A percentile compares a stretch with the other conserved stretches of the same genome.
phyloP scores from a whole-genome alignment of 2,113 vertebrate species.

The Miniopterus natalensis region DNA sequence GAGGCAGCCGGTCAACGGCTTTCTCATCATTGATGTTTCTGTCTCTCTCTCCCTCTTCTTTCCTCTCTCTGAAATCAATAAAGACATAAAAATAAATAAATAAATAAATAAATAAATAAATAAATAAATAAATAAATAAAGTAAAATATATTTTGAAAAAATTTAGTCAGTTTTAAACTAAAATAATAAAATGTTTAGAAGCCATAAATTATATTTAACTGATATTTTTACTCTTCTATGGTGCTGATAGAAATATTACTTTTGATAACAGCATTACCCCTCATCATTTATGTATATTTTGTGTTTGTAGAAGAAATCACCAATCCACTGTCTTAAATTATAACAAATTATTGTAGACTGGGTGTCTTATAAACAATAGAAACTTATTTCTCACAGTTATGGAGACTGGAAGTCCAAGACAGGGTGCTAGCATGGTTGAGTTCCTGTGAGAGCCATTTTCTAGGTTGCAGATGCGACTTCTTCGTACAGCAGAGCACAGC shows the following conservation, averaged over 20 bases:
- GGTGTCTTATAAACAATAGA: not conserved
- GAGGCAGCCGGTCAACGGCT: too few relatives aligned
- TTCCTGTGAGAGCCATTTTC: not conserved
- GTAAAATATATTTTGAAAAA: conserved; percentile 44
- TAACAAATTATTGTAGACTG: not conserved
- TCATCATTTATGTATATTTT: not conserved
- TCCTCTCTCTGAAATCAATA: too few relatives aligned
- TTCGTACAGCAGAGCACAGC: not conserved
- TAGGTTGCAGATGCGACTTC: not conserved
- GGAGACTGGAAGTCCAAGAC: not conserved
- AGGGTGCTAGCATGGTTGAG: not conserved
- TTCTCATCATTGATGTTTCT: too few relatives aligned
- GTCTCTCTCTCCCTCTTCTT: too few relatives aligned
- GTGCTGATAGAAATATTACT: not conserved
- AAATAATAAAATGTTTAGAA: not conserved
- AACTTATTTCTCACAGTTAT: not conserved
- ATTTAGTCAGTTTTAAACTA: not conserved
- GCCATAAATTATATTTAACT: not conserved
- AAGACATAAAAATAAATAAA: too few relatives aligned
- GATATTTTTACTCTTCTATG: not conserved
- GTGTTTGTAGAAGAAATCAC: not conserved
- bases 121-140: too few relatives aligned
- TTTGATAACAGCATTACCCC: not conserved
- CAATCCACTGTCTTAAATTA: not conserved
- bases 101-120: too few relatives aligned